Base-by-base conservation (phyloP, 1,140 invertebrate genomes). In the Neomicropteryx cornuta region DNA sequence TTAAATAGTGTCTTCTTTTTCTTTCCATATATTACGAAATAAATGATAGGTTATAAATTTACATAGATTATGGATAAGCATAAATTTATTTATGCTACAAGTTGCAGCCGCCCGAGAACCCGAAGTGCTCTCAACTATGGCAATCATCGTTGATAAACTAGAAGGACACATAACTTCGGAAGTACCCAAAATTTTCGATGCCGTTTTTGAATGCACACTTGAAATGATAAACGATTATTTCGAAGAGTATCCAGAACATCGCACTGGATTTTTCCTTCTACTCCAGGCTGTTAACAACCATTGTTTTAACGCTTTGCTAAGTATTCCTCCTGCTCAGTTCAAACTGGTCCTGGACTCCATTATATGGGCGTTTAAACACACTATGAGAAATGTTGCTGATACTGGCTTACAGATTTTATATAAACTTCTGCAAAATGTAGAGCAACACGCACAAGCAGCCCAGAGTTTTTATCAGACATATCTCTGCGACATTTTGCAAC, bases 211-310 rank as follows among this genome's bases (percentile, higher is more conserved):
- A 65, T 97, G 93, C 62, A 99, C 97, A 30, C 72, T 99, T 34
- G 87, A 94, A 52, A 99, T 99, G 97, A 99, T 99, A 46, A 98
- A 98, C 66, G 97, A 97, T 68, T 92, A 99, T 63, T 98, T 98
- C 70, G 93, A 98, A 70, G 94, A 98, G 63, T 99, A 86, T 58
- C 97, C 97, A 5, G 96, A 99, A 64, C 95, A 99, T 61, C 76
- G 97, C 62, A 96, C 91, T 43, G 96, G 98, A 58, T 99, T 99
- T 67, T 99, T 96, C 69, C 70, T 97, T 38, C 67, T 99, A 36
- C 60, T 99, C 40, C 90, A 97, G 70, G 84, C 86, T 36, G 91
- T 96, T 8, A 97, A 95, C 65, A 81, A 81, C 46, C 81, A 94
- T 64, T 97, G 93, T 68, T 97, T 97, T 60, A 82, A 85, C 60